Conservation (phyloP, 2,797 vertebrate species). For the Pseudochaenichthys georgianus region DNA sequence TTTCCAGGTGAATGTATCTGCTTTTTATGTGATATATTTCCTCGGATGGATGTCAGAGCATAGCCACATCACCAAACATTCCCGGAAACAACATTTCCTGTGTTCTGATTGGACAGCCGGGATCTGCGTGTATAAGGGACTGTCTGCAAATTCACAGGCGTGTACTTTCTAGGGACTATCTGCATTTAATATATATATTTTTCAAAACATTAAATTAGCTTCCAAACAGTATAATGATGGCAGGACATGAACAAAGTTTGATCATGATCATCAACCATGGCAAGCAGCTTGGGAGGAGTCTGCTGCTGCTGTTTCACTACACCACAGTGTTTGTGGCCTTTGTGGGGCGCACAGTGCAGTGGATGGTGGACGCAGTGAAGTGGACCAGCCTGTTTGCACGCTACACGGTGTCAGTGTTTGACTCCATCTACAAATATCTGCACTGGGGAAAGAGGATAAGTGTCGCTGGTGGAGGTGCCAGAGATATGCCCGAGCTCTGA, state of each 20-base stretch:
- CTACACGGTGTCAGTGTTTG: constrained; percentile 73
- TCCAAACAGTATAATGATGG: constrained; percentile 48
- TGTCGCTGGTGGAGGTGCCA: neutral
- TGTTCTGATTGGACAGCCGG: constrained; percentile 77
- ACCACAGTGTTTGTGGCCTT: constrained; percentile 74
- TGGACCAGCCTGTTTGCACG: constrained; percentile 78
- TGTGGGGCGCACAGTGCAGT: constrained; percentile 69
- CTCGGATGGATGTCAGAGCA: constrained; percentile 78
- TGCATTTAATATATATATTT: neutral
- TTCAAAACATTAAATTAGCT: constrained; percentile 34
- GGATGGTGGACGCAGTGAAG: constrained; percentile 75
- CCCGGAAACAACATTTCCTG: constrained; percentile 84
- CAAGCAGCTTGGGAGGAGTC: constrained; percentile 79
- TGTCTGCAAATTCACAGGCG: constrained; percentile 46
- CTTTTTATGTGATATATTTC: constrained; percentile 73
- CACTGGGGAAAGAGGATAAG: constrained; percentile 65
- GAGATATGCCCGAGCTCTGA: constrained; percentile 55
- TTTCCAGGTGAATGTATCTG: constrained; percentile 61
- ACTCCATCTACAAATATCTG: constrained; percentile 76
- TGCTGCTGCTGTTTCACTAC: constrained; percentile 81
- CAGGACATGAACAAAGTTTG: constrained; percentile 70
- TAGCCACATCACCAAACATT: constrained; percentile 88
- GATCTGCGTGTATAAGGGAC: constrained; percentile 63
- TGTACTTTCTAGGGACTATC: constrained; percentile 27
- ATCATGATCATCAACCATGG: constrained; percentile 76